Base-by-base conservation (phyloP, 2,888 invertebrate genomes). In the Neoitamus cyanurus region DNA sequence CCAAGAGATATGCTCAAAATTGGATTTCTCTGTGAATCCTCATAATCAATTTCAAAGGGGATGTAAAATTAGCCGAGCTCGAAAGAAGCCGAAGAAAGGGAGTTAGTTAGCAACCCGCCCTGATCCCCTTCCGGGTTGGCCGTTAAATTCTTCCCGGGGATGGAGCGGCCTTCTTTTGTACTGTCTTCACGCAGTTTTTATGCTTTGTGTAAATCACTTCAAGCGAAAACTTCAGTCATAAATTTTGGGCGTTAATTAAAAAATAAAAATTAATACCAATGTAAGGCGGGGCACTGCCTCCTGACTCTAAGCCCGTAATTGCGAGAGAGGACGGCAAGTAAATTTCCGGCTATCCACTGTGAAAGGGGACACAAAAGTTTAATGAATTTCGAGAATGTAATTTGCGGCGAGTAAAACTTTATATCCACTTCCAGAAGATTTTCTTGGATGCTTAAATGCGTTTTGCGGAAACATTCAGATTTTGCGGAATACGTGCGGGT, bases 11-110 rank as follows among this genome's bases (percentile, higher is more conserved):
- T 75, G 75, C 25, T 75, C 42, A 28, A 75, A 75, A 75, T 75
- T 75, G 42, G 75, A 75, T 75, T 75, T 75, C 42, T 25, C 75
- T 25, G 75, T 75, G 75, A 75, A 75, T 75, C 42, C 28, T 42
- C 75, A 75, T 75, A 75, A 75, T 75, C 75, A 75, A 25, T 75
- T 75, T 75, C 30, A 42, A 75, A 75, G 42, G 75, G 42, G 46
- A 25, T 75, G 28, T 25, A 75, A 75, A 75, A 37, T 75, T 75
- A 75, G 42, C 42, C 25, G 25, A 75, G 28, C 75, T 75, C 28
- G 75, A 75, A 42, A 28, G 28, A 20, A 42, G n/a, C 37, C 28
- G 42, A 37, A 42, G 28, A 75, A 20, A 34, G 42, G 42, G 34
- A 75, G 75, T 75, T 75, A 75, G 42, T 75, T 75, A 75, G 75